Evolutionary conservation across 2,113 vertebrate species (phyloP).

Genomic region (Poecile atricapillus): DNA sequence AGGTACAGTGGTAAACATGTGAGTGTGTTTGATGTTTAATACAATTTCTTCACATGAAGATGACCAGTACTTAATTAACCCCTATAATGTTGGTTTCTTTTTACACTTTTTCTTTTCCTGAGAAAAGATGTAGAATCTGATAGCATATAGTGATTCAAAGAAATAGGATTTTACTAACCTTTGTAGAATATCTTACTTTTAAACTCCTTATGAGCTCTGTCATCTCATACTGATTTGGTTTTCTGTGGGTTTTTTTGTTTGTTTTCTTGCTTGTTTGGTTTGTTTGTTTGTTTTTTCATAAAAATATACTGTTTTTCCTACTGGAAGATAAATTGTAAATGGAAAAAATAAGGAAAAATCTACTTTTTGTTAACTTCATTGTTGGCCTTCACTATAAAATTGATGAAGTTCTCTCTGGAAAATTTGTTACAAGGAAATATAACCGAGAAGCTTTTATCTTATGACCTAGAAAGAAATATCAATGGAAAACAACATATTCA

Average conservation of each 20-base stretch:
- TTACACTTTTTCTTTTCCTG: not conserved
- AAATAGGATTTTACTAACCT: not conserved
- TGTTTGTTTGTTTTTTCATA: not conserved
- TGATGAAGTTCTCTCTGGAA: not conserved
- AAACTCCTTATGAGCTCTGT: not conserved
- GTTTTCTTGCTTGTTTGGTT: not conserved
- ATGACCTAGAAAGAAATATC: not conserved
- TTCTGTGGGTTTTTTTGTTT: not conserved
- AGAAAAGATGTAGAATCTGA: not conserved
- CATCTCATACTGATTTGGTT: not conserved
- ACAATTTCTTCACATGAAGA: not conserved
- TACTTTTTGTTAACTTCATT: not conserved
- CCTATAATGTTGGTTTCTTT: not conserved
- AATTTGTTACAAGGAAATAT: not conserved
- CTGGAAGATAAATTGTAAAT: not conserved
- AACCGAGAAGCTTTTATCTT: not conserved
- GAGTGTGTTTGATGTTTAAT: not conserved
- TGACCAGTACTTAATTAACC: not conserved
- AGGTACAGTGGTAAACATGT: not conserved
- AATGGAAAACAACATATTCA: not conserved
- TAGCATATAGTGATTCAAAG: not conserved
- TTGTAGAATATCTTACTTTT: not conserved
- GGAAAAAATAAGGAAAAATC: not conserved
- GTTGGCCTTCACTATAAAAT: not conserved
- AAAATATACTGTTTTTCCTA: not conserved